A percentile compares a stretch with the other conserved stretches of the same genome.
These are phyloP conservation scores for Prinia subflava DNA, from an alignment of 2,113 vertebrate species.

Conservation along the genomic window DNA sequence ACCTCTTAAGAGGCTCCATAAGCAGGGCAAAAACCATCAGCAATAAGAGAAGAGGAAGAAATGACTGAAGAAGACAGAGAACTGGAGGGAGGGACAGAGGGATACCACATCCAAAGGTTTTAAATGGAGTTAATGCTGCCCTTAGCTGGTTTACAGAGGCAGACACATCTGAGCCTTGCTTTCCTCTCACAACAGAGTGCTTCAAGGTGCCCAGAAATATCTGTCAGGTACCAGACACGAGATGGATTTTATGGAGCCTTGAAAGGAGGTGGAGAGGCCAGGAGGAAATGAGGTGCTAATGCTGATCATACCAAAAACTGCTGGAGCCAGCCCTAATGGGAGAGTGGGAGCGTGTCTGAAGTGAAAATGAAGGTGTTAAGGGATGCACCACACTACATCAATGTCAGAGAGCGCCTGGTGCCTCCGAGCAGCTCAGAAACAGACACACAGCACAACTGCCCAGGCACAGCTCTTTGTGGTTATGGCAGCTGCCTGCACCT, in stretches of 20 bases:
- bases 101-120: not conserved
- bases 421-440: not conserved
- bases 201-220: not conserved
- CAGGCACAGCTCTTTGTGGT: not conserved
- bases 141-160: not conserved
- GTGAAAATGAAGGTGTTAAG: not conserved
- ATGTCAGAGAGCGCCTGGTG: not conserved
- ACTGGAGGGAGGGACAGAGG: not conserved
- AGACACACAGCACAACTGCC: fast-evolving
- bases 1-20: not conserved
- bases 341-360: not conserved
- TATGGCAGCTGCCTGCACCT: not conserved
- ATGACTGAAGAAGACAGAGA: not conserved
- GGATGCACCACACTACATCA: not conserved
- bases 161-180: not conserved
- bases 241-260: conserved; percentile 26
- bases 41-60: not conserved
- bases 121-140: not conserved
- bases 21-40: not conserved
- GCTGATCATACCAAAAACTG: not conserved
- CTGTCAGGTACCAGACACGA: not conserved
- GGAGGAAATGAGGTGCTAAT: conserved; percentile 18
- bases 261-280: not conserved
- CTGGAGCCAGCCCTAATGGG: not conserved
- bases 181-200: not conserved